phyloP scores from a whole-genome alignment of 2,797 vertebrate species.

The Coranthus polyacanthus region DNA sequence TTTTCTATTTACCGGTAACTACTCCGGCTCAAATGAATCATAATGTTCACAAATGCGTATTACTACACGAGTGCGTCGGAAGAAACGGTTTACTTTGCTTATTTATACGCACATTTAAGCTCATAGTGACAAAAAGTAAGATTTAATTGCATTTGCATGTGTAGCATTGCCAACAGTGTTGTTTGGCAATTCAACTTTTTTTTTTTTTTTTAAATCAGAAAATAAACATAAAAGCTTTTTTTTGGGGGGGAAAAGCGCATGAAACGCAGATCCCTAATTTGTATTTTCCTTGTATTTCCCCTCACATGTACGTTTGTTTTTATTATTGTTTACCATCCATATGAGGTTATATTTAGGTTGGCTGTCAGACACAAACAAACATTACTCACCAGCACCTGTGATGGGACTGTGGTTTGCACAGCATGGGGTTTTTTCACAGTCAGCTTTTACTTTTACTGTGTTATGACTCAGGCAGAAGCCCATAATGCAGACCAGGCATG shows the following conservation, averaged over 20 bases:
- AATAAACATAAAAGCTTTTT: background rate
- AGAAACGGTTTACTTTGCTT: too few species aligned
- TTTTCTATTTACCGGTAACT: background rate
- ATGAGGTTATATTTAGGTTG: slow-evolving; percentile 74
- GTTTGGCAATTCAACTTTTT: background rate
- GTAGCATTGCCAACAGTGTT: too few species aligned
- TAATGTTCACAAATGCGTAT: too few species aligned
- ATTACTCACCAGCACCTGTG: slow-evolving; percentile 77
- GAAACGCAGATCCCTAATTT: too few species aligned
- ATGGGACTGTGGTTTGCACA: slow-evolving; percentile 69
- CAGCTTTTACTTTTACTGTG: slow-evolving; percentile 73
- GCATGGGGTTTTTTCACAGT: slow-evolving; percentile 66
- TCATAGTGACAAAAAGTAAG: too few species aligned
- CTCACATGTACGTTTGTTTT: slow-evolving; percentile 44
- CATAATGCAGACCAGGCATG: slow-evolving; percentile 63
- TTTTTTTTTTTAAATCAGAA: background rate
- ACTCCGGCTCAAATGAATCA: too few species aligned
- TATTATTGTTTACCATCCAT: slow-evolving; percentile 74
- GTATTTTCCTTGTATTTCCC: background rate
- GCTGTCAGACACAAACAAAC: slow-evolving; percentile 59
- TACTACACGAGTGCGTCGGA: too few species aligned
- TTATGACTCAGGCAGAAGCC: slow-evolving; percentile 74
- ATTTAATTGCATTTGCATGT: too few species aligned
- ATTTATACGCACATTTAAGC: too few species aligned
- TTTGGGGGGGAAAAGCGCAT: too few species aligned